These are phyloP conservation scores for Hermetia illucens DNA, from an alignment of 1,140 invertebrate genomes.

Conservation along the genomic window DNA sequence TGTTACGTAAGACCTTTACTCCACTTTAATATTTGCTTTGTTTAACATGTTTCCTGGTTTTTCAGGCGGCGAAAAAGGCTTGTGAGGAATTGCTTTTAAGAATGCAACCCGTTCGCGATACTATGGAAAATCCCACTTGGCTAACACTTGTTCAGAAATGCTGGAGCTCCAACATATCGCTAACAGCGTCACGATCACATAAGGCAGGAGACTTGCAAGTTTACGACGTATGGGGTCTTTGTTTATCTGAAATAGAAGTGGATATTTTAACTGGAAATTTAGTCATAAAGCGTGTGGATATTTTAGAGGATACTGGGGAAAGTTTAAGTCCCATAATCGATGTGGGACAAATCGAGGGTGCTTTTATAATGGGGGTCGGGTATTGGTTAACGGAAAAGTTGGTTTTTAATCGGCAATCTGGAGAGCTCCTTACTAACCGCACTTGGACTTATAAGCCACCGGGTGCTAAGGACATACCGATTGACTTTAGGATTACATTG, in stretches of 20 bases:
- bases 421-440: conserved; percentile 51
- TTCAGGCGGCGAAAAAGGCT: conserved; percentile 46
- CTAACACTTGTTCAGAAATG: conserved; percentile 43
- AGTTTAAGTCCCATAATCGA: conserved; percentile 65
- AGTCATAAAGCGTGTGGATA: conserved; percentile 45
- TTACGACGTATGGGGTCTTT: conserved; percentile 42
- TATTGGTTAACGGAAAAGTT: conserved; percentile 61
- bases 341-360: conserved; percentile 65
- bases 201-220: conserved; percentile 27
- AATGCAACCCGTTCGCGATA: conserved; percentile 44
- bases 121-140: conserved; percentile 48
- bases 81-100: conserved; percentile 48
- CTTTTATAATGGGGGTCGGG: conserved; percentile 73
- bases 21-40: background rate
- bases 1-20: conserved; percentile 37
- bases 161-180: conserved; percentile 40
- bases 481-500: conserved; percentile 65
- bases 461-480: conserved; percentile 65
- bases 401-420: conserved; percentile 46
- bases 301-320: conserved; percentile 57
- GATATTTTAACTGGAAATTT: conserved; percentile 60
- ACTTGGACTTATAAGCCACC: conserved; percentile 76
- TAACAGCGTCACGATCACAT: conserved; percentile 43
- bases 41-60: conserved; percentile 6
- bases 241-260: conserved; percentile 50